Evolutionary conservation across 1,140 invertebrate genomes (phyloP), one percentile per base, ranked within the genome.

Genomic region (Camponotus vicinus): DNA sequence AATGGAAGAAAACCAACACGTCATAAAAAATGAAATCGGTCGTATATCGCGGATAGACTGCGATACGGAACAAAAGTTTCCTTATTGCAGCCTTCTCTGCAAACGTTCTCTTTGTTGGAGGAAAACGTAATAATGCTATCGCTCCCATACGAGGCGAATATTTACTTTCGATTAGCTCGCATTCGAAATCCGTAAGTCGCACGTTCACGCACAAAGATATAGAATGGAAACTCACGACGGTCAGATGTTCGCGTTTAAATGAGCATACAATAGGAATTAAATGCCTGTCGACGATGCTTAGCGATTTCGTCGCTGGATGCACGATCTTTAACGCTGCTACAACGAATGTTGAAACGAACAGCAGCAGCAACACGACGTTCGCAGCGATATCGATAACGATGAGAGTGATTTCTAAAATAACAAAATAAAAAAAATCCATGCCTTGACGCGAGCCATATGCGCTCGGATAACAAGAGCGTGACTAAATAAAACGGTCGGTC

Each of bases 401-500:
- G 27, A 27, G 27, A 27, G 9, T 18, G 55, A 78, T 89, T 83
- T 66, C 71, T 57, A 69, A 40, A 55, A n/a, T 59, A 21, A 61
- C 34, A 87, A 21, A 64, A 66, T 69, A 67, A 45, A 59, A 64
- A 83, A 82, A 34, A 57, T 70, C 49, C 32, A 21, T 80, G 69
- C 67, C 76, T 71, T 59, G 15, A 82, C 49, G 67, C 57, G 71
- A 90, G 73, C 75, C 76, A 85, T 87, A 86, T 57, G 70, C 88
- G 64, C 40, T 49, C 55, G 34, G 70, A 85, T 83, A 88, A 90
- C 32, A 87, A 67, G 52, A 91, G 63, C 79, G 79, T 85, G 73
- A 88, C 79, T 59, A 90, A 90, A 90, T 88, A 91, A 82, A 88
- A 84, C 70, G 70, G 15, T 32, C 18, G 84, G 45, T 71, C 84